Evolutionary conservation across 1,140 invertebrate genomes (phyloP), one percentile per base, ranked within the genome.

Genomic region (Drosophila neocordata): DNA sequence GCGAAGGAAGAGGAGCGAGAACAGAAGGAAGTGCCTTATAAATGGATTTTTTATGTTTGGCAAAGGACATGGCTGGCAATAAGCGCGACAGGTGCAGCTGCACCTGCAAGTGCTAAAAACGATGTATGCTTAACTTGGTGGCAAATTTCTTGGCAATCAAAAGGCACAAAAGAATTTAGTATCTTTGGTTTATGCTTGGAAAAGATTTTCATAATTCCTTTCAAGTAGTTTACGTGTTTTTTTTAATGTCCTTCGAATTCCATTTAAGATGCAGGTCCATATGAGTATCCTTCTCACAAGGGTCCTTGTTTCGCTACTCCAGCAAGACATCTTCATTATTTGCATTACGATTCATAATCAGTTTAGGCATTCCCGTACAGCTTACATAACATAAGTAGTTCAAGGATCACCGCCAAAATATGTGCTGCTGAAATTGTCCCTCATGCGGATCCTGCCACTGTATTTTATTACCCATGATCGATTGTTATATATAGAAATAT

Each of bases 31-130:
- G 31, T 34, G 51, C 51, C 65, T 75, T 53, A 60, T 65, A 82
- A 82, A 84, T 79, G 64, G 57, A 65, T 69, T 79, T 75, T 57
- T 68, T 78, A 64, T 59, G 53, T 74, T 68, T 65, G 41, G 18
- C 41, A 48, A 48, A 48, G 41, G 15, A 44, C 41, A 44, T 44
- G 13, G 15, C 41, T 18, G 41, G 13, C 41, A 44, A 44, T 44
- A 44, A 44, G 13, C 13, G 13, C 13, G 13, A 15, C 41, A 18
- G 15, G 15, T 44, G 41, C 13, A 15, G 41, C 1, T 44, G 13
- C 41, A 44, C 13, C 8, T 48, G 41, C 15, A 20, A 20, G 5
- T 48, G 8, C 8, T 18, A 44, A 15, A 44, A 13, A 44, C 15
- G n/a, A 44, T 15, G 38, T 8, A 44, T 44, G 13, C 13, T 18